phyloP scores from a whole-genome alignment of 2,888 invertebrate species.

The Phalera bucephala region DNA sequence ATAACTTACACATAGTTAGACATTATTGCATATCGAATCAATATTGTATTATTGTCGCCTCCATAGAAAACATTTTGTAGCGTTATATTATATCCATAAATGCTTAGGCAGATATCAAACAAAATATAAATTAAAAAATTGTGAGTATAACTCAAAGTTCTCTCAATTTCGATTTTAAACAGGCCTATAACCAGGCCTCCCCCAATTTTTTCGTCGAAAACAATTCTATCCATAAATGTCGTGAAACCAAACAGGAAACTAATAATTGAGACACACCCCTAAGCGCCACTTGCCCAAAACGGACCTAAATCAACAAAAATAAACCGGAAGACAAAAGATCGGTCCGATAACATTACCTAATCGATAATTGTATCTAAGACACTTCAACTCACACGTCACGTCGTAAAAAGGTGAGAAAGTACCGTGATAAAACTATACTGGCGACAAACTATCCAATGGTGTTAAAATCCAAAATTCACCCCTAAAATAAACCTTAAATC shows the following conservation, averaged over 20 bases:
- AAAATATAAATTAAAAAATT: too few species aligned
- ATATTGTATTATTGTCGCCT: not conserved
- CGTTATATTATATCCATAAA: too few species aligned
- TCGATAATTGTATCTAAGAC: conserved; percentile 82
- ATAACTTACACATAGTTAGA: too few species aligned
- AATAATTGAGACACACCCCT: conserved; percentile 32
- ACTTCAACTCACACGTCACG: conserved; percentile 76
- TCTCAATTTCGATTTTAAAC: too few species aligned
- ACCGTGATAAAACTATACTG: conserved; percentile 74
- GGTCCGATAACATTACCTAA: conserved; percentile 78
- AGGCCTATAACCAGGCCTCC: too few species aligned
- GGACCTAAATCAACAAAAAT: conserved; percentile 74
- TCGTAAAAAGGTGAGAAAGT: conserved; percentile 83
- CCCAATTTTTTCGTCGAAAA: too few species aligned
- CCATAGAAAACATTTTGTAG: too few species aligned
- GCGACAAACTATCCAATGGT: conserved; percentile 27
- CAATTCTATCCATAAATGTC: conserved; percentile 1
- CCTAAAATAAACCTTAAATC: conserved; percentile 27
- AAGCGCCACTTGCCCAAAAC: conserved; percentile 61
- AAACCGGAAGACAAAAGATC: conserved; percentile 81
- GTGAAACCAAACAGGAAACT: conserved; percentile 53
- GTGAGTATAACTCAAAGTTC: too few species aligned
- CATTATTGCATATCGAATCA: too few species aligned
- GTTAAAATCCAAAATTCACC: not conserved
- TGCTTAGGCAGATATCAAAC: too few species aligned